Conservation (phyloP, 2,888 invertebrate species). For the Agrochola circellaris region DNA sequence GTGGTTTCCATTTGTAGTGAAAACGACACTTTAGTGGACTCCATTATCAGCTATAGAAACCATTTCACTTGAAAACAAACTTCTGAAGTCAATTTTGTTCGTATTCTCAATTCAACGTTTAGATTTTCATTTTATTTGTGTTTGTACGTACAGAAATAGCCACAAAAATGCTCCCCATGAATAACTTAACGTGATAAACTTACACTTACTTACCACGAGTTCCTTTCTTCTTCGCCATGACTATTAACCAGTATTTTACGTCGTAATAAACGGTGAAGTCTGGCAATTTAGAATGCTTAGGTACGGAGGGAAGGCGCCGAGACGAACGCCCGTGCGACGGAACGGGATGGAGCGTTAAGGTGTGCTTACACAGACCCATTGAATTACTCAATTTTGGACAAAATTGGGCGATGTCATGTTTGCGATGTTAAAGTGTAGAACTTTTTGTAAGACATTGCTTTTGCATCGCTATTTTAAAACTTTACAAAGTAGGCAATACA, state of each 20-base stretch:
- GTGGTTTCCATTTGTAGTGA: background rate
- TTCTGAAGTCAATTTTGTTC: no score
- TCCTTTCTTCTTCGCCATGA: conserved; percentile 42
- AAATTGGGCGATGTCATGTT: background rate
- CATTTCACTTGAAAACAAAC: no score
- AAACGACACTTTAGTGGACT: no score
- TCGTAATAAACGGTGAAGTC: conserved; percentile 50
- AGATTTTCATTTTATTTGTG: background rate
- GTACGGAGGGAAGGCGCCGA: conserved; percentile 46
- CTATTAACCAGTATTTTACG: conserved; percentile 56
- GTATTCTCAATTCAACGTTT: no score
- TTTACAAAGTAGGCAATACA: background rate
- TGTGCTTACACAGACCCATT: conserved; percentile 16
- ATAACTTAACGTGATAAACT: conserved; percentile 35
- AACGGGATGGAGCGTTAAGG: conserved; percentile 40
- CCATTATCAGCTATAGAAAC: no score
- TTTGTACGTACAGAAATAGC: background rate
- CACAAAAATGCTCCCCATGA: background rate
- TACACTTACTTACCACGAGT: conserved; percentile 22
- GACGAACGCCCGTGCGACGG: conserved; percentile 43
- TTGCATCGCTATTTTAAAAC: no score
- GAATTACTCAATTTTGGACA: background rate
- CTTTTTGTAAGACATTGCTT: background rate
- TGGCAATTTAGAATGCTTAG: conserved; percentile 62
- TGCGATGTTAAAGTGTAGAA: background rate